Evolutionary conservation across 1,140 invertebrate species (phyloP), one percentile per base, ranked within the genome.

Genomic region (Neodiprion lecontei): DNA sequence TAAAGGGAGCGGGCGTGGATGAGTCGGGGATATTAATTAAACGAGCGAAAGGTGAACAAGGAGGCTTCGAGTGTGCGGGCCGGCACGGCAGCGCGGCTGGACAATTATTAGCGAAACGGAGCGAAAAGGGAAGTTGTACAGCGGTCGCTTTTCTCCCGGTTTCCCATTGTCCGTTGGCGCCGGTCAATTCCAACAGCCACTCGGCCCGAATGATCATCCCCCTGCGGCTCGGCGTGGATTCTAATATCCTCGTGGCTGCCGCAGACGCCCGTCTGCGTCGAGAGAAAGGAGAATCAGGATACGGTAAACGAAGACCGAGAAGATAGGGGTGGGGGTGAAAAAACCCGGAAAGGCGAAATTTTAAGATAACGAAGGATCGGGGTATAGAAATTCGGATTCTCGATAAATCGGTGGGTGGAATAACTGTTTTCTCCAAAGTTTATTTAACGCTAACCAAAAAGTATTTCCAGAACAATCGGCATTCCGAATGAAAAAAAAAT

Each of bases 261-360:
- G 72, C 70, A 69, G 40, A 77, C 28, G 11, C 50, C 69, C 61
- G 11, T 73, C n/a, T 50, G 53, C 69, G 17, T 73, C 73, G 73
- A 76, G 69, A 76, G 73, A 40, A 40, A 40, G 17, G 11, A 28
- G 11, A 28, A 17, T 69, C 5, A 1, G n/a, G 11, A 28, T 14
- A 17, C 40, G n/a, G 11, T 69, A 21, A 21, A n/a, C 11, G 11
- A 69, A n/a, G 28, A 40, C 5, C 1, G 2, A 4, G 28, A 17
- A 11, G 53, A n/a, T 61, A n/a, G 10, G n/a, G 53, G n/a, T 61
- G 53, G 53, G 10, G 12, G 12, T 65, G 2, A 65, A 65, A 65
- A 65, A 61, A 61, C n/a, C 53, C 28, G 28, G 5, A 40, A 40
- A 40, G 28, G 2, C 28, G 28, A 40, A 40, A 40, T 1, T 40